phyloP scores from a whole-genome alignment of 2,797 vertebrate genomes.

The Rhinatrema bivittatum region DNA sequence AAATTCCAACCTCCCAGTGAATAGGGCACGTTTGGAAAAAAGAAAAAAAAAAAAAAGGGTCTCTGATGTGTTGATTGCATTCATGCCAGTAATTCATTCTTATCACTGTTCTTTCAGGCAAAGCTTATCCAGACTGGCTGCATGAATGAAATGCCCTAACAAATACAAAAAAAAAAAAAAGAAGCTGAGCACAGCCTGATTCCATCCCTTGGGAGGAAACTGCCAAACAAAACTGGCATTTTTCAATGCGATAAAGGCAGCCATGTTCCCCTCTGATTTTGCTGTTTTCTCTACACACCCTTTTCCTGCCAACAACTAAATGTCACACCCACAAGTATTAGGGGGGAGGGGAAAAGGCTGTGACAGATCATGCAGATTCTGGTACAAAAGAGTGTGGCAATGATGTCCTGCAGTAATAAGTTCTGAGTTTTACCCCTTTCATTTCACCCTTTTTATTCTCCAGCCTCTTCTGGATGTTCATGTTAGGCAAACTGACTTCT shows the following conservation, averaged over 20 bases:
- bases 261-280: too few relatives aligned
- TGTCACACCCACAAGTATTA: background rate
- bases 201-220: background rate
- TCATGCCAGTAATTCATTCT: conserved; percentile 11
- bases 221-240: background rate
- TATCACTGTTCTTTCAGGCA: background rate
- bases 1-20: conserved; percentile 9
- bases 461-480: too few relatives aligned
- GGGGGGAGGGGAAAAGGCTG: conserved; percentile 10
- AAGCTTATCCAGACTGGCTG: conserved; percentile 7
- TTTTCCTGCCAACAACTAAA: conserved; percentile 22
- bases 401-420: too few relatives aligned
- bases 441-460: too few relatives aligned
- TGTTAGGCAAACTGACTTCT: too few relatives aligned
- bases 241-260: too few relatives aligned
- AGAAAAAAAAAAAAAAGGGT: too few relatives aligned
- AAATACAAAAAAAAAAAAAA: conserved; percentile 18
- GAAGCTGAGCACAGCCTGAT: background rate
- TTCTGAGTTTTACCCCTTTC: too few relatives aligned
- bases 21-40: conserved; percentile 10
- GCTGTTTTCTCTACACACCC: background rate
- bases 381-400: too few relatives aligned
- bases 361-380: too few relatives aligned
- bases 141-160: conserved; percentile 8
- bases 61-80: conserved; percentile 7